Conservation (phyloP, 2,113 vertebrate species). For the Condylura cristata region DNA sequence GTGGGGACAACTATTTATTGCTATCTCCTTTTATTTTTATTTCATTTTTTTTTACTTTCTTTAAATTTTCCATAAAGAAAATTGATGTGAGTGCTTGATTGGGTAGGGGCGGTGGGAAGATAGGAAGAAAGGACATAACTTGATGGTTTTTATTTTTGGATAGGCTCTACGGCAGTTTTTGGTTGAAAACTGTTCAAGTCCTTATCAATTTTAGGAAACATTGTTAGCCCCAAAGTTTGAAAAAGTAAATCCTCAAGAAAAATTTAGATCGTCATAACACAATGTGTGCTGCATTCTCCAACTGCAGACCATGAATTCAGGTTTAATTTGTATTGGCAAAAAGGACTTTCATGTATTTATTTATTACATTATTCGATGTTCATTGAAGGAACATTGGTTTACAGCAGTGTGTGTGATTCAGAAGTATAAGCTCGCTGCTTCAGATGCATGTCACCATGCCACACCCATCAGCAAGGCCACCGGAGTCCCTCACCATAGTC, state of each 20-base stretch:
- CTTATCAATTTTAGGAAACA: slow-evolving; percentile 16
- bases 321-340: background rate
- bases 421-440: too few relatives aligned
- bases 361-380: too few relatives aligned
- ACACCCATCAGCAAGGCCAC: too few relatives aligned
- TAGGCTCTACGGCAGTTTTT: background rate
- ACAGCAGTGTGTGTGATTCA: too few relatives aligned
- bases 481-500: too few relatives aligned
- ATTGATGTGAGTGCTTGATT: background rate
- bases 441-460: too few relatives aligned
- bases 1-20: slow-evolving; percentile 3
- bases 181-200: background rate
- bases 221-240: background rate
- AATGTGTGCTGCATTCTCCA: background rate
- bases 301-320: background rate
- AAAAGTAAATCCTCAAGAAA: slow-evolving; percentile 40
- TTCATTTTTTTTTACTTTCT: slow-evolving; percentile 41
- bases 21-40: slow-evolving; percentile 35
- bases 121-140: slow-evolving; percentile 40
- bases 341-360: too few relatives aligned
- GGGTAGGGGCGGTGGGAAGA: background rate
- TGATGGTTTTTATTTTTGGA: slow-evolving; percentile 28
- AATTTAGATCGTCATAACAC: background rate
- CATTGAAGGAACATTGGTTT: too few relatives aligned
- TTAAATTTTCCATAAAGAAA: slow-evolving; percentile 31